These are phyloP conservation scores for Abscondita cerata DNA, from an alignment of 2,888 invertebrate genomes.

Conservation along the genomic window DNA sequence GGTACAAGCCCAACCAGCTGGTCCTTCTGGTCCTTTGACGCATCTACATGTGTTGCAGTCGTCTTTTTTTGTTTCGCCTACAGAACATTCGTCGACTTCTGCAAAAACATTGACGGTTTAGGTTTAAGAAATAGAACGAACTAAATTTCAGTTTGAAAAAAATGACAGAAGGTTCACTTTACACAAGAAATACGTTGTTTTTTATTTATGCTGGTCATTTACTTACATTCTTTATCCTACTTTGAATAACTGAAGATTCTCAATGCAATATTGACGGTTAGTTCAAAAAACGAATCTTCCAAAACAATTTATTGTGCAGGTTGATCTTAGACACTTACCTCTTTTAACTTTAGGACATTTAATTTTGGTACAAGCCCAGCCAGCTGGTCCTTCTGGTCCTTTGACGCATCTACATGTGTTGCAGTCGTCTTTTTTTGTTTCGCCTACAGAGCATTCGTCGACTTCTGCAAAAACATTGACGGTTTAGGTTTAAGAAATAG, in stretches of 20 bases:
- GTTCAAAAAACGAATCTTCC: background rate
- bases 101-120: too few relatives aligned
- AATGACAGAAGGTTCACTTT: too few relatives aligned
- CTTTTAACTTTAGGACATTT: slow-evolving; percentile 7
- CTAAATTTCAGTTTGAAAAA: too few relatives aligned
- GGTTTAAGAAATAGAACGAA: too few relatives aligned
- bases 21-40: slow-evolving; percentile 43
- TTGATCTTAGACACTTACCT: background rate
- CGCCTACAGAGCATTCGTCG: slow-evolving; percentile 25
- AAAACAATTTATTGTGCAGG: background rate
- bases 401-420: slow-evolving; percentile 38
- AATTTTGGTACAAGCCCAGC: slow-evolving; percentile 20
- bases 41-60: slow-evolving; percentile 44
- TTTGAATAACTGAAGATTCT: too few relatives aligned
- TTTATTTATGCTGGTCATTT: too few relatives aligned
- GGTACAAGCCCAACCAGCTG: slow-evolving; percentile 60
- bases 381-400: slow-evolving; percentile 42
- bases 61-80: slow-evolving; percentile 7
- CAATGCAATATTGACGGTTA: too few relatives aligned
- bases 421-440: slow-evolving; percentile 18
- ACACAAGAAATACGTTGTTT: too few relatives aligned
- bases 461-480: too few relatives aligned
- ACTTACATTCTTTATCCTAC: too few relatives aligned
- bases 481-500: too few relatives aligned
- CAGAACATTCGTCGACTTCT: background rate